phyloP scores from a whole-genome alignment of 2,797 vertebrate species.

The Smutsia gigantea region DNA sequence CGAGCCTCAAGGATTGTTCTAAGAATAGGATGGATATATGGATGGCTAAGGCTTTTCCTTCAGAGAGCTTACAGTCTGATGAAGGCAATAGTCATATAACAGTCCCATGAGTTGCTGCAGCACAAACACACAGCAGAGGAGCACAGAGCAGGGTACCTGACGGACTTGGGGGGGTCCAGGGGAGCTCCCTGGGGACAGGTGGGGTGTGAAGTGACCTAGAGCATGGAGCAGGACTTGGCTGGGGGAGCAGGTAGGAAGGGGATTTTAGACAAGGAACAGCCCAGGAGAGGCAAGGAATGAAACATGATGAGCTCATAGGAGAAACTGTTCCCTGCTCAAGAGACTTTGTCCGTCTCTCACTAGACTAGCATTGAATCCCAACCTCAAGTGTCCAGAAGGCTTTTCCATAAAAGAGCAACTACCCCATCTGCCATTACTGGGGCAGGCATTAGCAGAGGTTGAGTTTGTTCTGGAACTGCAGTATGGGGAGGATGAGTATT shows the following conservation, averaged over 20 bases:
- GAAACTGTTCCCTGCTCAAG: not conserved
- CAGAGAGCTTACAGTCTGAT: not conserved
- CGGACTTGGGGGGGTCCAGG: not conserved
- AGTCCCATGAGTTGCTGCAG: not conserved
- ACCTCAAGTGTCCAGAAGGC: not conserved
- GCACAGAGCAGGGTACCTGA: not conserved
- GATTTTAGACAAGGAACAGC: not conserved
- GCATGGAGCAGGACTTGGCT: not conserved
- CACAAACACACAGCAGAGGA: too few relatives aligned
- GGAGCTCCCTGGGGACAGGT: not conserved
- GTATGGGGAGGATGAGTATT: not conserved
- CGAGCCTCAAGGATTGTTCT: not conserved
- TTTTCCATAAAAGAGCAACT: not conserved
- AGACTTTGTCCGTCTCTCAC: rapidly evolving
- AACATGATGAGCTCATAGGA: rapidly evolving
- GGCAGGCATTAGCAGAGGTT: not conserved
- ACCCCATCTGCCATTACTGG: rapidly evolving
- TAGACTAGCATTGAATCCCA: not conserved
- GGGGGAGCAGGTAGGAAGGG: rapidly evolving
- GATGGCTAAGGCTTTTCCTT: not conserved
- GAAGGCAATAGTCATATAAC: not conserved
- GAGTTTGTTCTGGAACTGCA: too few relatives aligned
- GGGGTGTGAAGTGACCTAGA: not conserved
- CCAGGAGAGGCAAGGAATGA: not conserved
- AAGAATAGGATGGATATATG: rapidly evolving